Evolutionary conservation across 2,113 vertebrate genomes (phyloP), one percentile per base, ranked within the genome.

Genomic region (Grallaria varia): DNA sequence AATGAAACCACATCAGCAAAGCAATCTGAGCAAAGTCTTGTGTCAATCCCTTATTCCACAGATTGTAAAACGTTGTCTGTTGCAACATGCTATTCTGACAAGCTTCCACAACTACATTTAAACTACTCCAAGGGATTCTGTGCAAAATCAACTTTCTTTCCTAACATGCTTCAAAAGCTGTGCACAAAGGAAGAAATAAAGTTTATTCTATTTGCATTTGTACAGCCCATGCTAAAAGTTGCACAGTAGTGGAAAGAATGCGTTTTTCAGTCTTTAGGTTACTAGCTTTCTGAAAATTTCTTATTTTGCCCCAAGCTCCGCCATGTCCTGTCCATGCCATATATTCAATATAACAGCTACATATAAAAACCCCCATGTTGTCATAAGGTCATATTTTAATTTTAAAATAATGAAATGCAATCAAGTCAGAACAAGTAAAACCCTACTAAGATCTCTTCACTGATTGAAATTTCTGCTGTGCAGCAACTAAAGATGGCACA

Each of bases 1-100:
- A 98, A 98, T 97, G 96, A 96, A 97, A 78, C 40, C 58, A 76
- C 87, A 94, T 89, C 92, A 96, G 95, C 56, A 96, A 96, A 97
- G 96, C 95, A 94, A 58, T 68, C 76, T 69, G 52, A 72, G 89
- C 72, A 95, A 97, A 95, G 94, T 95, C 71, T 95, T 80, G 78
- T 80, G 50, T 91, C 45, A 12, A 84, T 90, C 79, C 33, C 63
- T 66, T 89, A 90, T 66, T 78, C 50, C 56, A 64, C 27, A 82
- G 62, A 87, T 42, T 64, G 27, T 37, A 81, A 91, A 23, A 60
- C 44, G 45, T 52, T 25, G 8, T 62, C 85, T 55, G 39, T 42
- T 84, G 52, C 64, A 88, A 73, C 28, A 30, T 40, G 37, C 16
- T 66, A 64, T 20, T 64, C 53, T 81, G 71, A 67, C 45, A 81